phyloP scores from a whole-genome alignment of 1,140 invertebrate genomes.

The Formica selysi region DNA sequence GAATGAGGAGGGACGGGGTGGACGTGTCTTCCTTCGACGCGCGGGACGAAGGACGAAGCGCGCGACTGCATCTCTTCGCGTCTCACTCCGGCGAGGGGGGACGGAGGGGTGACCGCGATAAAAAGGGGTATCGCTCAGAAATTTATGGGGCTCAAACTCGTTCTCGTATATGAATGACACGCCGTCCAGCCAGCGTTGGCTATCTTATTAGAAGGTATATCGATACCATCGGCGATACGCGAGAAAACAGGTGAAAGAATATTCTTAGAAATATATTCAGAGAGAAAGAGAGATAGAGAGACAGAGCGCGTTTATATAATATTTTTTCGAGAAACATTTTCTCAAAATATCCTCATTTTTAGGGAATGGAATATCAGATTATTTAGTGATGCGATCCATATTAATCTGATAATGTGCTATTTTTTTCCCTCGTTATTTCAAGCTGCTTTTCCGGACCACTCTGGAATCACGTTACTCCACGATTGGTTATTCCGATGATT shows the following conservation, averaged over 20 bases:
- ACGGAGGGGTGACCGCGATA: slow-evolving; percentile 11
- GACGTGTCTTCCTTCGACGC: slow-evolving; percentile 22
- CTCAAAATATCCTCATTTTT: background rate
- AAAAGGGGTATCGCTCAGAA: slow-evolving; percentile 45
- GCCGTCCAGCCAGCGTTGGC: slow-evolving; percentile 1
- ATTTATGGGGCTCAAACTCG: slow-evolving; percentile 55
- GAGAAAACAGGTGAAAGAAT: slow-evolving; percentile 18
- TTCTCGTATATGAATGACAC: slow-evolving; percentile 60
- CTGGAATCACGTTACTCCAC: too few relatives aligned
- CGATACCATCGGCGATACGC: slow-evolving; percentile 11
- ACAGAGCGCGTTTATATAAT: background rate
- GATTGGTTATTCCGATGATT: background rate
- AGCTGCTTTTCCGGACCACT: background rate
- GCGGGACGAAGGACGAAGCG: slow-evolving; percentile 38
- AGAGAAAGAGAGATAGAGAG: too few relatives aligned
- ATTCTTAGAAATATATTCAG: slow-evolving; percentile 18
- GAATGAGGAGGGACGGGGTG: slow-evolving; percentile 57
- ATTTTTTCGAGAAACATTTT: too few relatives aligned
- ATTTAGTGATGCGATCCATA: too few relatives aligned
- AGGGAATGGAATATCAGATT: background rate
- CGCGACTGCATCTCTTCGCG: slow-evolving; percentile 33
- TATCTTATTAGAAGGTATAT: slow-evolving; percentile 37
- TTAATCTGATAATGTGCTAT: too few relatives aligned
- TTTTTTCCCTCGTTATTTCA: background rate
- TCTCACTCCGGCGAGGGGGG: background rate